Evolutionary conservation across 1,140 invertebrate species (phyloP), one percentile per base, ranked within the genome.

Genomic region (Agrypnia vestita): DNA sequence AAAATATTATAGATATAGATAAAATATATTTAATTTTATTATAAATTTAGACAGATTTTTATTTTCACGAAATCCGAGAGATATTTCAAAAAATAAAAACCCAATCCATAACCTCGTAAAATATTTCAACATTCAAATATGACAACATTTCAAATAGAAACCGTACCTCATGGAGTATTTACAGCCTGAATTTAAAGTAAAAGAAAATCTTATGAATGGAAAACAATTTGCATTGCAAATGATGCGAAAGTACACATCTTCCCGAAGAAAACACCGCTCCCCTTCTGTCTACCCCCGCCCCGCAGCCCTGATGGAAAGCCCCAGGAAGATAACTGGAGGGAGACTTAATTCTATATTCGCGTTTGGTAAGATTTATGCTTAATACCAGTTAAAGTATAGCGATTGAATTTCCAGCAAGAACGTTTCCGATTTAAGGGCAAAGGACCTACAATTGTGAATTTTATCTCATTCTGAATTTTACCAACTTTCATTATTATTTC

Each of bases 221-320:
- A 77, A 80, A 80, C 74, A 76, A 80, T 80, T 80, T 80, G 72
- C 79, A 80, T 72, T 80, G 79, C 79, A 80, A 80, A 80, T 80
- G 73, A 80, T 75, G 74, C 74, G 53, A 80, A 76, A 47, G 61
- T 77, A 77, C 75, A 53, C 44, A 77, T 77, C 59, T 77, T 67
- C 75, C 12, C 61, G 59, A 77, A 17, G 59, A 77, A 76, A 76
- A 77, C 75, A 77, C 25, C 17, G 67, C 62, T 74, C 25, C 56
- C 51, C 71, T 21, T 56, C 71, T 56, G 12, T 56, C 71, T 51
- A 21, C 46, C 75, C 19, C 75, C 56, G 35, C 67, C 47, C 15
- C 43, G 15, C 43, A 8, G 44, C 25, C 46, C 15, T 46, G 46
- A 61, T 15, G 71, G 19, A 53, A 61, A 62, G 74, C 53, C 19